Conservation (phyloP, 2,797 vertebrate species). For the Oryzias dopingdopingensis region DNA sequence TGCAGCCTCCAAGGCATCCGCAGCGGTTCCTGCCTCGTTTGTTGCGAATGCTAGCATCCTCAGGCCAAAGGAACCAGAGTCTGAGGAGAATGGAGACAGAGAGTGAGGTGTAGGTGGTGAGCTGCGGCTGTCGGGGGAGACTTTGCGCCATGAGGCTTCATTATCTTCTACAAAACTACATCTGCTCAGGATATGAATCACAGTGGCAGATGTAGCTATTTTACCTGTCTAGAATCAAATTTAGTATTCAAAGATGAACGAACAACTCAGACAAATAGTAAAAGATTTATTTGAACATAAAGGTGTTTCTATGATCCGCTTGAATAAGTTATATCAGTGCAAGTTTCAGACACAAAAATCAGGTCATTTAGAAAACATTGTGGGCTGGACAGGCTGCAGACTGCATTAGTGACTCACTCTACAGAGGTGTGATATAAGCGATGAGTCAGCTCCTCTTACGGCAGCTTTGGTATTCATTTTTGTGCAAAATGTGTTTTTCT, state of each 20-base stretch:
- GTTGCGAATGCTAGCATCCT: slow-evolving; percentile 81
- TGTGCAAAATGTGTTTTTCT: slow-evolving; percentile 2
- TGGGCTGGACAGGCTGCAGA: slow-evolving; percentile 3
- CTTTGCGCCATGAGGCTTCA: not conserved
- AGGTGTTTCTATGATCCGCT: too few relatives aligned
- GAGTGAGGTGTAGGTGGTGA: not conserved
- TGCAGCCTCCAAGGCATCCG: slow-evolving; percentile 94
- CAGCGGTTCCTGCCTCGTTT: slow-evolving; percentile 91
- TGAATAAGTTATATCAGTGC: too few relatives aligned
- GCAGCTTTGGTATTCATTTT: slow-evolving; percentile 1
- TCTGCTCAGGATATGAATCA: not conserved
- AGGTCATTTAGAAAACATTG: too few relatives aligned
- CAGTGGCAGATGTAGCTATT: not conserved
- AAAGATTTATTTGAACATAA: too few relatives aligned
- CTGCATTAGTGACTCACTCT: slow-evolving; percentile 17
- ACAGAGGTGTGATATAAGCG: slow-evolving; percentile 2
- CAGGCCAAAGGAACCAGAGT: slow-evolving; percentile 97
- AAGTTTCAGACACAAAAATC: too few relatives aligned
- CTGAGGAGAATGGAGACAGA: slow-evolving; percentile 57
- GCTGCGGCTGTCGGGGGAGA: not conserved
- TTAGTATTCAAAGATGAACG: too few relatives aligned
- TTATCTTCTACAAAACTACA: too few relatives aligned
- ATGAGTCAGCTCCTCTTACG: slow-evolving; percentile 18
- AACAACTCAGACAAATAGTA: too few relatives aligned
- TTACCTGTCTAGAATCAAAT: too few relatives aligned